Base-by-base conservation (phyloP, 2,797 vertebrate genomes). In the Sebastes taczanowskii region DNA sequence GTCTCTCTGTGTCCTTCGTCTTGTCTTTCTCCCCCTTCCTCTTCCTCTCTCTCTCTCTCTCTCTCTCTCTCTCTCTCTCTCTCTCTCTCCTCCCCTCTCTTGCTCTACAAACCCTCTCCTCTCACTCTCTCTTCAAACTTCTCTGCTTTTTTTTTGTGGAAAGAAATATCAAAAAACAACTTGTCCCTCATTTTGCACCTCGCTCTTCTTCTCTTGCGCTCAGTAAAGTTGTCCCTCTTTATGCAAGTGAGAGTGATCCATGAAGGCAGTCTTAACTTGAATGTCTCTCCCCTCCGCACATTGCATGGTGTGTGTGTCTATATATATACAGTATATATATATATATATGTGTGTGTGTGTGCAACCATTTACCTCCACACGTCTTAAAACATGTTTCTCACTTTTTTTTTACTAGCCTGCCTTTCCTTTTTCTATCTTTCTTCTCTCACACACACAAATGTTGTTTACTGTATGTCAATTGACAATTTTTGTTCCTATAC, bases 1-100 rank as follows among this genome's bases (percentile, higher is more conserved):
- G 77, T 89, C 88, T 86, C 80, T 83, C 86, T 79, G 77, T 72
- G 65, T 81, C 85, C 88, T 85, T 89, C 77, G 81, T 78, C 78
- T 83, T 82, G 64, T 88, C 83, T 82, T 74, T 80, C 70, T 69
- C 80, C 61, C 67, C 35, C 68, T 78, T 74, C 61, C 70, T 72
- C 81, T 53, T 71, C 20, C 68, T 35, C 62, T 70, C 80, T 67
- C 76, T 49, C 61, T 22, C 58, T 18, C 58, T 63, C 78, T 65
- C 79, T 25, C 23, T 25, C 25, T 25, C 27, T 27, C 27, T 27
- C 27, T 27, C 27, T 64, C 71, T 73, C 71, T 8, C 76, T 63
- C 78, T 77, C 56, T 68, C 77, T 79, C 85, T 75, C 85, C 81
- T 62, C 71, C 67, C 62, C 73, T 72, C 77, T 69, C 27, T 8